Conservation (phyloP, 2,797 vertebrate species). For the Chromobotia macracanthus region DNA sequence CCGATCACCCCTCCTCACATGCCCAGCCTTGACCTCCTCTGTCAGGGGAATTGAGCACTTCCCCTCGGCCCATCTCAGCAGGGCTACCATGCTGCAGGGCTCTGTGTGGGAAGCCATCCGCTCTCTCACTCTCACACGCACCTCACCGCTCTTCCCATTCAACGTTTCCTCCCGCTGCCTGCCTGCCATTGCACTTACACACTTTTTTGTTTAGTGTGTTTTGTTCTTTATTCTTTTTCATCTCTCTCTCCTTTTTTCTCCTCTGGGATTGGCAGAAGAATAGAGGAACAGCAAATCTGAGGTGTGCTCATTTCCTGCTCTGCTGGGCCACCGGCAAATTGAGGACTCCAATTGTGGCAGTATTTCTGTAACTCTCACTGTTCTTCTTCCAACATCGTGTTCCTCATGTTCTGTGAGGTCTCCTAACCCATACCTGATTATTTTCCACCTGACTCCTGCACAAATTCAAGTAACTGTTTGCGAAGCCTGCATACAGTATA, state of each 20-base stretch:
- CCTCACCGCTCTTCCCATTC: slow-evolving; percentile 67
- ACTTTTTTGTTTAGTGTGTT: slow-evolving; percentile 51
- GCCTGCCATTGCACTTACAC: slow-evolving; percentile 52
- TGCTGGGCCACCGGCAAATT: slow-evolving; percentile 8
- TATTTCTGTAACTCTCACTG: slow-evolving; percentile 20
- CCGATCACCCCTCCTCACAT: slow-evolving; percentile 58
- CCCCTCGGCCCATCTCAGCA: slow-evolving; percentile 75
- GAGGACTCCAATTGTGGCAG: slow-evolving; percentile 31
- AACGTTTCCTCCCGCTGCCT: slow-evolving; percentile 67
- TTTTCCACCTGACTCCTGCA: no score
- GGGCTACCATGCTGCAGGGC: slow-evolving; percentile 68
- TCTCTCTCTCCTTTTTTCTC: slow-evolving; percentile 33
- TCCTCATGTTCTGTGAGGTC: slow-evolving; percentile 8
- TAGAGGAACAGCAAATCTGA: slow-evolving; percentile 54
- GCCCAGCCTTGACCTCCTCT: slow-evolving; percentile 75
- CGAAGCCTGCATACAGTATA: background rate
- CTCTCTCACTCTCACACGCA: slow-evolving; percentile 77
- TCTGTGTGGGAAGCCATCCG: slow-evolving; percentile 76
- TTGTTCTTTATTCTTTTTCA: slow-evolving; percentile 9
- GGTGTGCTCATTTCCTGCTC: slow-evolving; percentile 55
- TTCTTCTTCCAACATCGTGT: slow-evolving; percentile 18
- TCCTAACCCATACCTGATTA: background rate
- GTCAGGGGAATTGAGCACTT: slow-evolving; percentile 73
- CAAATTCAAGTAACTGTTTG: no score
- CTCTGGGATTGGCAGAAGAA: slow-evolving; percentile 61